These are phyloP conservation scores for Eulithis prunata DNA, from an alignment of 2,888 invertebrate species.

Conservation along the genomic window DNA sequence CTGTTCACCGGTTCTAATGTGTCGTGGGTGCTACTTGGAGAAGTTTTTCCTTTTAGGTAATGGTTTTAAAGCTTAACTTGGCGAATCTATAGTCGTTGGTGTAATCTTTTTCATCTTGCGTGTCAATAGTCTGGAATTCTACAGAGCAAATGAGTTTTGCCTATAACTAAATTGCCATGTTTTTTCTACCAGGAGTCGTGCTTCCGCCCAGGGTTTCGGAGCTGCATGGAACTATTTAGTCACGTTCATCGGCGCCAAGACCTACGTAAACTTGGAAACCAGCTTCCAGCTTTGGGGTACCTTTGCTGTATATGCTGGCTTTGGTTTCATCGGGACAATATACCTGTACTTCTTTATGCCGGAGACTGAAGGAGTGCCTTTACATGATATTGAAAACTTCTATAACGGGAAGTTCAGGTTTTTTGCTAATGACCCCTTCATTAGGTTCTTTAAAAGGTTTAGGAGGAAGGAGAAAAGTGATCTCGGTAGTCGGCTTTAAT, in stretches of 20 bases:
- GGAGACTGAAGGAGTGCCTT: conserved; percentile 78
- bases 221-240: conserved; percentile 79
- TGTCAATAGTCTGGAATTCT: no score
- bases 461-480: conserved; percentile 40
- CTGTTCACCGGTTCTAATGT: conserved; percentile 68
- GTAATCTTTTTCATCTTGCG: no score
- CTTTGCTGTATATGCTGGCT: conserved; percentile 74
- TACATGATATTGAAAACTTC: conserved; percentile 76
- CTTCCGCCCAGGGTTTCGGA: conserved; percentile 76
- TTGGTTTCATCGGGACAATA: conserved; percentile 71
- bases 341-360: conserved; percentile 78
- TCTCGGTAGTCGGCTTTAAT: neutral
- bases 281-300: conserved; percentile 70
- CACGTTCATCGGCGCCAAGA: conserved; percentile 77
- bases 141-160: neutral
- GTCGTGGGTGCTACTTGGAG: conserved; percentile 82
- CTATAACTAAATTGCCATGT: neutral
- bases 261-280: conserved; percentile 73
- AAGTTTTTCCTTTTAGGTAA: conserved; percentile 83
- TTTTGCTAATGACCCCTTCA: conserved; percentile 68
- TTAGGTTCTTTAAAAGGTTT: conserved; percentile 58
- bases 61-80: neutral
- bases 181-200: conserved; percentile 66
- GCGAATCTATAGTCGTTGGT: no score
- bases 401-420: conserved; percentile 64